Conservation (phyloP, 2,113 vertebrate genomes). For the Melospiza melodia region DNA sequence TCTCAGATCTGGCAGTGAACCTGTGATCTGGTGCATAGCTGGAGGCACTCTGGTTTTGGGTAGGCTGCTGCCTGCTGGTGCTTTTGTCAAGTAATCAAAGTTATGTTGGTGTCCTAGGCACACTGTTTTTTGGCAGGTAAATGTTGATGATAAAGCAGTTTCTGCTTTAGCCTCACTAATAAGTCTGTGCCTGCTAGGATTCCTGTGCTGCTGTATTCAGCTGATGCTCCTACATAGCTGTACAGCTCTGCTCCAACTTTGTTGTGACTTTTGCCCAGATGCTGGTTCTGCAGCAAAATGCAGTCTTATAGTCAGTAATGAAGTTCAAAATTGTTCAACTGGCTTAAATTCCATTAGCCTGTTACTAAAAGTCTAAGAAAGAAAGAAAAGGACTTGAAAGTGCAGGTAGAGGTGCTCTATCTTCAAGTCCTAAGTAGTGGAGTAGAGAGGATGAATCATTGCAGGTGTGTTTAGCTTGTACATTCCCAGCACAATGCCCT, state of each 20-base stretch:
- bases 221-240: background rate
- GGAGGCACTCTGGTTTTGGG: background rate
- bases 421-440: background rate
- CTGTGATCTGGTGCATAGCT: background rate
- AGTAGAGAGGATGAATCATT: background rate
- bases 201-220: background rate
- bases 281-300: background rate
- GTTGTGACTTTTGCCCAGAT: background rate
- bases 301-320: background rate
- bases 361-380: background rate
- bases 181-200: background rate
- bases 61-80: background rate
- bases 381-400: background rate
- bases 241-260: background rate
- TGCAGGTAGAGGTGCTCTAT: background rate
- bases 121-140: background rate
- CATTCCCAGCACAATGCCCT: background rate
- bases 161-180: background rate
- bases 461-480: background rate
- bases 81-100: background rate
- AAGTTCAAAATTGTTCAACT: background rate
- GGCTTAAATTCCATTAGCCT: background rate
- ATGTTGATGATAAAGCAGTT: background rate
- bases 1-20: background rate
- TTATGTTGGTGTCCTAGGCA: background rate